Conservation (phyloP, 2,113 vertebrate species). For the Bombycilla garrulus region DNA sequence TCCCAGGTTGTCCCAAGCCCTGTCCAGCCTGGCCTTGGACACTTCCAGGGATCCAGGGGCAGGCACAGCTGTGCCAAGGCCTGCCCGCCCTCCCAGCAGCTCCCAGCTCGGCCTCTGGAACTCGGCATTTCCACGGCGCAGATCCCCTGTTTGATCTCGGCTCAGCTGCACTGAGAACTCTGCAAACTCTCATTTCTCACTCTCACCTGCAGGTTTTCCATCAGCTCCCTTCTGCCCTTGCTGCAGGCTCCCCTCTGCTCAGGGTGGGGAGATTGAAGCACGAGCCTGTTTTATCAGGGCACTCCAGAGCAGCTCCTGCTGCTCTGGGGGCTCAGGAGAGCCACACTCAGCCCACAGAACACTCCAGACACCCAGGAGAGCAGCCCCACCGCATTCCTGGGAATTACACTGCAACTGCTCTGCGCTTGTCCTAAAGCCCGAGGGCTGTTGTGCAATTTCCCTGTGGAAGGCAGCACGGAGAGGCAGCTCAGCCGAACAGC, state of each 20-base stretch:
- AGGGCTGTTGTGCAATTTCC: background rate
- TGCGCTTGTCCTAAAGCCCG: background rate
- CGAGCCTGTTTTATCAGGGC: background rate
- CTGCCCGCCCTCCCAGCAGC: background rate
- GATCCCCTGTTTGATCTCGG: fast-evolving
- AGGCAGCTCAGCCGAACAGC: fast-evolving
- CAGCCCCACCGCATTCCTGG: background rate
- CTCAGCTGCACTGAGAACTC: background rate
- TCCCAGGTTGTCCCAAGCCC: background rate
- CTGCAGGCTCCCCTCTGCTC: background rate
- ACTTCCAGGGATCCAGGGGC: background rate
- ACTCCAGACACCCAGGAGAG: background rate
- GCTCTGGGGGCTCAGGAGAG: background rate
- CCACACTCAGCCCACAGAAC: background rate
- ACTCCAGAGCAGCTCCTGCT: background rate
- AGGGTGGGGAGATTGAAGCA: background rate
- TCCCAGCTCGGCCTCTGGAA: background rate
- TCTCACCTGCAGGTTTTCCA: background rate
- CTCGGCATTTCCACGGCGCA: background rate
- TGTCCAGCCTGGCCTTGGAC: background rate
- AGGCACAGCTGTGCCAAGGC: background rate
- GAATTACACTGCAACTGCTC: background rate
- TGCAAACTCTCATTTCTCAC: background rate
- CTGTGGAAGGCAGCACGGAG: fast-evolving
- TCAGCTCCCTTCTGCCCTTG: background rate